A percentile compares a stretch with the other conserved stretches of the same genome.
phyloP scores from a whole-genome alignment of 2,113 vertebrate species.

The Uria aalge region DNA sequence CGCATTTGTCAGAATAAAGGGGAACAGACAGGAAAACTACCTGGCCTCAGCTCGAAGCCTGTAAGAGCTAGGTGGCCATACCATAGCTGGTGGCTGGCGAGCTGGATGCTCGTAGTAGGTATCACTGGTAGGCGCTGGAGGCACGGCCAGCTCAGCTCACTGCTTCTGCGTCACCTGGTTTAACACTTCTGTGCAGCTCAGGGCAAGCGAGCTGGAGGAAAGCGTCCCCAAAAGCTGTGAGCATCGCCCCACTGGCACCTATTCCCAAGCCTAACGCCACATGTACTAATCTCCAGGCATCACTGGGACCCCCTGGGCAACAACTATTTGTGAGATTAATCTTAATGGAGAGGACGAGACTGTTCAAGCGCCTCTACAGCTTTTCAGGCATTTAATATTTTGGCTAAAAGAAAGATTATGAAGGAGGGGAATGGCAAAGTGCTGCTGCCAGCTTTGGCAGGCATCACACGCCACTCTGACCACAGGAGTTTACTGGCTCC shows the following conservation, averaged over 20 bases:
- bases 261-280: not conserved
- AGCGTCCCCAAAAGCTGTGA: not conserved
- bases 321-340: not conserved
- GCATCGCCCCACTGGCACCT: not conserved
- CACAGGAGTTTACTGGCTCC: not conserved
- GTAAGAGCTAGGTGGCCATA: not conserved
- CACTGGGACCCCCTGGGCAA: not conserved
- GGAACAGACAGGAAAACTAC: not conserved
- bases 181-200: not conserved
- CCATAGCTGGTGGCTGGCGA: not conserved
- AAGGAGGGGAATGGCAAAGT: not conserved
- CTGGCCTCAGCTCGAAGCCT: not conserved
- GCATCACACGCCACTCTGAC: not conserved
- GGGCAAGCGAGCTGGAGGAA: not conserved
- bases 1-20: not conserved
- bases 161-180: not conserved
- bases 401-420: not conserved
- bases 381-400: not conserved
- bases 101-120: accelerated
- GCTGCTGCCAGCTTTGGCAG: not conserved
- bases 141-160: not conserved
- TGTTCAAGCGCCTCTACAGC: not conserved
- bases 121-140: not conserved
- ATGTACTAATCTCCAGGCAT: not conserved
- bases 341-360: not conserved